Evolutionary conservation across 2,113 vertebrate species (phyloP), one percentile per base, ranked within the genome.

Genomic region (Parotia lawesii): DNA sequence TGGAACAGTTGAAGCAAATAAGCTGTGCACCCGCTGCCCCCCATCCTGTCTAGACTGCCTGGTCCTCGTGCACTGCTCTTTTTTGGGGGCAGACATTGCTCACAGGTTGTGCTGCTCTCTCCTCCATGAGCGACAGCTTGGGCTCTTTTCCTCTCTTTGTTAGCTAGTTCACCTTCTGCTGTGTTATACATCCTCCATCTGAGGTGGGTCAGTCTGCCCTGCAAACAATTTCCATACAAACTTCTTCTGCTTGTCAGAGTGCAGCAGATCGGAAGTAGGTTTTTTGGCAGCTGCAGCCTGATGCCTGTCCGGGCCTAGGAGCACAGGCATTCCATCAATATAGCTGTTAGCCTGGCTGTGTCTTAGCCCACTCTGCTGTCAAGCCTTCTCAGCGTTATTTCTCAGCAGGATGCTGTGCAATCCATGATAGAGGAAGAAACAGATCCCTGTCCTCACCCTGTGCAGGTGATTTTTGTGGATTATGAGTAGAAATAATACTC

Each of bases 1-100:
- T 86, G 73, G 53, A 89, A 13, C 22, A 38, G 65, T 40, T 0
- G 9, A 69, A 87, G n/a, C 50, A 79, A 90, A 61, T n/a, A 66
- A 40, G 31, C 20, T 0, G 1, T 38, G 28, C 12, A 2, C 4
- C 15, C 25, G 20, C 19, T 0, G 0, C 4, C 29, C 25, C 25
- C 17, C 60, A 89, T 84, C 51, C 73, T 85, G 58, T 90, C 76
- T 87, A 86, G 84, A 91, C 91, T 77, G 73, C 18, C 38, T 50
- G 12, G 76, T 88, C 77, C 62, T 82, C 29, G 14, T 73, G 42
- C 18, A 2, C 6, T 50, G 33, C 7, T 58, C 60, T 62, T 79
- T 58, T 56, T 47, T 58, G 64, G 47, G 47, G 37, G 45, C 24
- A 83, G 60, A 6, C 28, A 6, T 62, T 81, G 54, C 71, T 82